Percentiles rank a stretch among this genome's conserved stretches.
These are phyloP conservation scores for Aptenodytes forsteri DNA, from an alignment of 2,113 vertebrate species.

Conservation along the genomic window DNA sequence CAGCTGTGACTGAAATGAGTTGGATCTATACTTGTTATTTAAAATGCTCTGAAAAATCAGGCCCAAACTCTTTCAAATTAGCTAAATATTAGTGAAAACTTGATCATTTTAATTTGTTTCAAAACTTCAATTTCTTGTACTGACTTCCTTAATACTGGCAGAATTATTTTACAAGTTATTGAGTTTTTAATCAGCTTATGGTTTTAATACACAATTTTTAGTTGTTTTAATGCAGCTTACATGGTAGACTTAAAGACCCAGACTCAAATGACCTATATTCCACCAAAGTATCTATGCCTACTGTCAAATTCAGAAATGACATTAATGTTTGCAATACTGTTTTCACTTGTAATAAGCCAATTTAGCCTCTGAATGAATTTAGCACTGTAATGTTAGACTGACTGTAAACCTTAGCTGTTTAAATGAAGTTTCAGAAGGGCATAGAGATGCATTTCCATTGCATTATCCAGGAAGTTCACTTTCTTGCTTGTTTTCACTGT, in stretches of 20 bases:
- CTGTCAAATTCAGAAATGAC: background rate
- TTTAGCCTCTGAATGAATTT: background rate
- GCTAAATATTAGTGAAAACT: background rate
- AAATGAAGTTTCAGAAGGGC: constrained; percentile 12
- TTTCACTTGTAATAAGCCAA: background rate
- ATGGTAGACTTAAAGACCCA: background rate
- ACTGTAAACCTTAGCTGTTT: background rate
- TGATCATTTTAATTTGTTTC: background rate
- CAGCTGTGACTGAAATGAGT: constrained; percentile 59
- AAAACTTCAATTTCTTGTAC: background rate
- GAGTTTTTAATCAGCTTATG: background rate
- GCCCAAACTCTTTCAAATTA: background rate
- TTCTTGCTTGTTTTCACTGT: constrained; percentile 28
- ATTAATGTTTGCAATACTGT: background rate
- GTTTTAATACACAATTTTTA: background rate
- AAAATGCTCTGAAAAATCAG: constrained; percentile 19
- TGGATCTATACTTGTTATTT: constrained; percentile 37
- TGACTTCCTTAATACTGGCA: background rate
- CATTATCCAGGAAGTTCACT: constrained; percentile 8
- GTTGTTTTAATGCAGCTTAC: background rate
- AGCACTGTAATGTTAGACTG: background rate
- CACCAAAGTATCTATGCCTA: background rate
- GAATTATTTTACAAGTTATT: background rate
- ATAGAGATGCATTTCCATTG: background rate
- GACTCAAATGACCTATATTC: background rate